phyloP scores from a whole-genome alignment of 2,888 invertebrate species.

The Seira sanloemensis region DNA sequence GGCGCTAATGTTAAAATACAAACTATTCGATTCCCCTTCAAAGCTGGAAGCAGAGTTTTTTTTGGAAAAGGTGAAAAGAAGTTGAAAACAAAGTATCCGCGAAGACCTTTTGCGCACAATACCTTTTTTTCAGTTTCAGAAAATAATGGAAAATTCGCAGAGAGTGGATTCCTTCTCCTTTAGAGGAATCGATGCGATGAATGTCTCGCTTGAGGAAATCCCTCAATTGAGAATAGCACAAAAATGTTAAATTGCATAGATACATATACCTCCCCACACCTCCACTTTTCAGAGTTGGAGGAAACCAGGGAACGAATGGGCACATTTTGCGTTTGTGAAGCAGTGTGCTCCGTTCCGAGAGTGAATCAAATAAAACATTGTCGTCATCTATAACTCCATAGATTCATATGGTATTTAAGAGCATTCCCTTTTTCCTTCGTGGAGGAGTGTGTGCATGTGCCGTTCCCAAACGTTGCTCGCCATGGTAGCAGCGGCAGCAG shows the following conservation, averaged over 20 bases:
- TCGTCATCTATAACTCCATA: too few species aligned
- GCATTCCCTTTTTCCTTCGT: too few species aligned
- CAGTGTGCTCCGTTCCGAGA: background rate
- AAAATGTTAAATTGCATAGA: slow-evolving; percentile 51
- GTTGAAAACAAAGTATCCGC: slow-evolving; percentile 1
- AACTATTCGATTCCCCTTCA: too few species aligned
- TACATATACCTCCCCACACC: slow-evolving; percentile 25
- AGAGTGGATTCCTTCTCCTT: slow-evolving; percentile 40
- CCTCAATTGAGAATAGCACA: slow-evolving; percentile 73
- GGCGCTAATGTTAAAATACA: too few species aligned
- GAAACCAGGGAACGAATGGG: background rate
- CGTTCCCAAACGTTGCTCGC: background rate
- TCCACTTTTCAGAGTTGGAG: background rate
- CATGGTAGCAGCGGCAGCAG: background rate
- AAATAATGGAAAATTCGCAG: slow-evolving; percentile 63
- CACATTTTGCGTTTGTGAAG: background rate
- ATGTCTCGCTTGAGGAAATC: slow-evolving; percentile 74
- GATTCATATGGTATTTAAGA: too few species aligned
- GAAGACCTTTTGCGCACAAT: slow-evolving; percentile 44
- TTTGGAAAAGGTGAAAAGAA: background rate
- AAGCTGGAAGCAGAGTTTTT: slow-evolving; percentile 6
- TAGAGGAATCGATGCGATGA: slow-evolving; percentile 73
- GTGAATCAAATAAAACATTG: slow-evolving; percentile 5
- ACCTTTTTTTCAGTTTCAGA: slow-evolving; percentile 39
- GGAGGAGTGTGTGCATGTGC: slow-evolving; percentile 25